Conservation (phyloP, 1,140 invertebrate genomes). For the Drosophila nikananu region DNA sequence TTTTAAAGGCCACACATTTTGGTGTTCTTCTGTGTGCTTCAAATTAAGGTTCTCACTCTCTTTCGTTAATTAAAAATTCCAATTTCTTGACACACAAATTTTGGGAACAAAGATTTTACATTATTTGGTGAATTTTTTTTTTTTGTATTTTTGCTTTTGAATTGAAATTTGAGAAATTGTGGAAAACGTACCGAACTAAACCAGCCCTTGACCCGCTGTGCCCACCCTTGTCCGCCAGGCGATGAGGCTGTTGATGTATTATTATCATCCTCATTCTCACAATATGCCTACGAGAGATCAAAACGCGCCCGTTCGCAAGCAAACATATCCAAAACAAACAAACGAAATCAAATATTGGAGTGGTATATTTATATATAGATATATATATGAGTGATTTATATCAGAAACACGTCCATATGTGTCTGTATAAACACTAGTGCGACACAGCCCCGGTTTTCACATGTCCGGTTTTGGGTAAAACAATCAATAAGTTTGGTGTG, state of each 20-base stretch:
- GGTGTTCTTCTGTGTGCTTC: constrained; percentile 44
- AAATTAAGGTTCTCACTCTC: constrained; percentile 21
- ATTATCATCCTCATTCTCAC: constrained; percentile 85
- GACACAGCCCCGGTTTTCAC: constrained; percentile 7
- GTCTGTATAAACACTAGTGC: constrained; percentile 20
- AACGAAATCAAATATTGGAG: constrained; percentile 74
- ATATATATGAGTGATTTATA: constrained; percentile 58
- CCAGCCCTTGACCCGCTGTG: constrained; percentile 89
- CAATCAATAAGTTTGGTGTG: constrained; percentile 9
- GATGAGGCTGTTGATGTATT: constrained; percentile 85
- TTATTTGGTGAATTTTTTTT: constrained; percentile 44
- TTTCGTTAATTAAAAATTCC: constrained; percentile 53
- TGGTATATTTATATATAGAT: constrained; percentile 61
- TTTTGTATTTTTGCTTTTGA: constrained; percentile 33
- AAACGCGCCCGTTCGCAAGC: constrained; percentile 65
- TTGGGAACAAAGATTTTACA: constrained; percentile 49
- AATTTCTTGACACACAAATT: constrained; percentile 70
- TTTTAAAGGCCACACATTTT: constrained; percentile 24
- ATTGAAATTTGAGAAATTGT: constrained; percentile 62
- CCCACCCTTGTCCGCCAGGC: constrained; percentile 88
- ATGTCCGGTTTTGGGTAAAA: constrained; percentile 19
- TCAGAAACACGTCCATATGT: constrained; percentile 20
- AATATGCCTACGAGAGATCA: constrained; percentile 83
- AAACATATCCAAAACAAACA: constrained; percentile 58
- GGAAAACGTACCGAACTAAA: constrained; percentile 88